Base-by-base conservation (phyloP, 2,113 vertebrate genomes). In the Forbesichthys agassizii region DNA sequence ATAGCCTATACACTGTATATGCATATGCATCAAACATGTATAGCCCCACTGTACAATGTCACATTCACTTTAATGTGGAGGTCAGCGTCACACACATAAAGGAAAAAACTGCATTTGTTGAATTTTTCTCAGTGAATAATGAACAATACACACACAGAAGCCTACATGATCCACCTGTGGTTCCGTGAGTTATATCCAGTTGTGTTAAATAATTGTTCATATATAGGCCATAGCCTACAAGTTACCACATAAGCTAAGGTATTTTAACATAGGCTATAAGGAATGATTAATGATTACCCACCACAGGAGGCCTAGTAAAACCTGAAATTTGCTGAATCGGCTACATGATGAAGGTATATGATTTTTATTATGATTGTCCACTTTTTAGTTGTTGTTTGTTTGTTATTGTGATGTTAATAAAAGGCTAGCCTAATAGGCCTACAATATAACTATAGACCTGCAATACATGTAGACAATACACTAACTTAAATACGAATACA, bases 311-410 rank as follows among this genome's bases (percentile, higher is more conserved):
- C 27, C 27, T 27, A 79, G 74, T 9, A 53, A 65, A 81, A 75
- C 57, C 70, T 75, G 75, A 77, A 84, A 83, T 87, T 46, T 79
- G 86, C 85, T 75, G 61, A 49, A 80, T 84, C 88, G 83, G 86
- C 77, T 66, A 9, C 11, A 27, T 63, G 42, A 48, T 61, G 11
- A 61, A 11, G 33, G 62, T 52, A 51, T 18, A 58, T n/a, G 61
- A 18, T 71, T 55, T 18, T 1, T 56, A 18, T 68, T 65, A 77
- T 3, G 27, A 27, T 27, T 27, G 27, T 27, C 1, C 27, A 27
- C 27, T 27, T 27, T 27, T 27, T 27, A 2, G 27, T 76, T 36
- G 46, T 47, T 36, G 42, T 57, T 58, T 62, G 65, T 3, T 56
- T 49, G 47, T 42, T 61, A 52, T 36, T 58, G 20, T 33, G n/a